These are phyloP conservation scores for Luscinia luscinia DNA, from an alignment of 2,797 vertebrate species.

Conservation along the genomic window DNA sequence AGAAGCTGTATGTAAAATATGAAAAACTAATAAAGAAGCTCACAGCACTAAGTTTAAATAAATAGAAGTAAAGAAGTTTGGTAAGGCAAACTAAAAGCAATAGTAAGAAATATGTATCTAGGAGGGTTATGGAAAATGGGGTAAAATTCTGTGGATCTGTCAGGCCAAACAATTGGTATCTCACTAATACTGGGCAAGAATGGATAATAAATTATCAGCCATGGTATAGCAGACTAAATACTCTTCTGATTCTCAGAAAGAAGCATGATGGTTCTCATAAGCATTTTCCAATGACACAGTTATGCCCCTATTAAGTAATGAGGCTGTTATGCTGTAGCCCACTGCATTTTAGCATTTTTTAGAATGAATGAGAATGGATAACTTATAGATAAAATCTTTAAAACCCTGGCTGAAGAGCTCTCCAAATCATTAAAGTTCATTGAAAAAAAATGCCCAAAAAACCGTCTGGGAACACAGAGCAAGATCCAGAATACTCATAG, in stretches of 20 bases:
- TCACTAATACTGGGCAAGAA: background rate
- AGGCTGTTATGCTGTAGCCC: background rate
- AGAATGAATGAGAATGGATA: background rate
- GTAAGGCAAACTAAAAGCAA: background rate
- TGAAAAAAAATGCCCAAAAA: background rate
- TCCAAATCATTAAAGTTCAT: background rate
- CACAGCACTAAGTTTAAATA: background rate
- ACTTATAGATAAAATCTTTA: constrained; percentile 13
- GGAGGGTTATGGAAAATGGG: background rate
- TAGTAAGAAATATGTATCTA: background rate
- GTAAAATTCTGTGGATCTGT: background rate
- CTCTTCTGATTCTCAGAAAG: background rate
- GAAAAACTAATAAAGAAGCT: background rate
- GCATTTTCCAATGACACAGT: background rate
- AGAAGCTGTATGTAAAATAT: background rate
- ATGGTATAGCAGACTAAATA: background rate
- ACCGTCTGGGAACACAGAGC: background rate
- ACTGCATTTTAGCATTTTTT: constrained; percentile 10
- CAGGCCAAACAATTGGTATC: background rate
- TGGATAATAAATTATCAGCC: background rate
- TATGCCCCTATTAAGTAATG: background rate
- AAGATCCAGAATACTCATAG: background rate
- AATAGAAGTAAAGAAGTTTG: background rate
- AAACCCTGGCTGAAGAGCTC: background rate
- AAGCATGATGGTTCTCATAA: background rate